Evolutionary conservation across 2,888 invertebrate species (phyloP), one percentile per base, ranked within the genome.

Genomic region (Agrotis puta): DNA sequence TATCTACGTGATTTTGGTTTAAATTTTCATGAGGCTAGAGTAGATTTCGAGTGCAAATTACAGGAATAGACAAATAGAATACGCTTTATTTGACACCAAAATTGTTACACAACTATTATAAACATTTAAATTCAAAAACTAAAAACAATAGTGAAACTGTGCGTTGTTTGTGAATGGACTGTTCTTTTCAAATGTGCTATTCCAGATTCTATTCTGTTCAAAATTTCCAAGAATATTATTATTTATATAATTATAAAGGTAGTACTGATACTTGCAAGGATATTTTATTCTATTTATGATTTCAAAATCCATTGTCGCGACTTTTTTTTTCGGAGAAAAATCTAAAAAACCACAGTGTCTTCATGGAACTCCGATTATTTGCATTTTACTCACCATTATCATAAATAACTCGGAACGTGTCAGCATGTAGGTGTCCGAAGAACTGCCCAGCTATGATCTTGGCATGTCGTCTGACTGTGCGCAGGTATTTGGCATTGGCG

Each of bases 391-490:
- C 94, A 98, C 98, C 98, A 90, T 95, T 94, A 89, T 97, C 98
- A 93, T 98, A 98, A 88, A 98, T 97, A 77, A 98, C 97, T 54
- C 99, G 96, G 93, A 99, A 99, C 0, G 98, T 98, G 91, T 99
- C 99, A 62, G 98, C 98, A 93, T 99, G 99, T 80, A 98, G 97
- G 90, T 99, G 99, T 7, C 99, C 99, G 89, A 98, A 99, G 96
- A 99, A 98, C 94, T 99, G 99, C 27, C 98, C 98, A 43, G 98
- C 97, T 85, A 99, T 99, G 87, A 98, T 98, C 87, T 97, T 97
- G 47, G 98, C 97, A 91, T 98, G 97, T 77, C 97, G 97, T 20
- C 98, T 96, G n/a, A 99, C 97, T 76, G 97, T 94, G 73, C 97
- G 96, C 70, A 99, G 93, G 90, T 98, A 98, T 81, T 97, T 97